phyloP scores from a whole-genome alignment of 1,140 invertebrate species.

The Ceratitis capitata region DNA sequence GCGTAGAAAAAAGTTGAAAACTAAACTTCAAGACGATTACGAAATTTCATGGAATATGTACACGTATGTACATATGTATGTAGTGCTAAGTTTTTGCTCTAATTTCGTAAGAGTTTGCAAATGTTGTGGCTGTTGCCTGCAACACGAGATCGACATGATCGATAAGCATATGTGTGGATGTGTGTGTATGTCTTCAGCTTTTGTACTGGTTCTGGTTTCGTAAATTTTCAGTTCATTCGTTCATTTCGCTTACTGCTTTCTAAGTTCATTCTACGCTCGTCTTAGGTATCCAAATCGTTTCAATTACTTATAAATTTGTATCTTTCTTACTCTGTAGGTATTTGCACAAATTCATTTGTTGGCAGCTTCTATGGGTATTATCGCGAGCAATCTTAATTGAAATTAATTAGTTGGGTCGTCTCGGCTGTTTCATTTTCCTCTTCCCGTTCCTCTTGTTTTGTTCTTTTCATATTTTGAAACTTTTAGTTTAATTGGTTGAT shows the following conservation, averaged over 20 bases:
- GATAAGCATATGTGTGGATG: too few relatives aligned
- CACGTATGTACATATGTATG: too few relatives aligned
- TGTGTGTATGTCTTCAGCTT: too few relatives aligned
- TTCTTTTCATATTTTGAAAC: not conserved
- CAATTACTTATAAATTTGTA: not conserved
- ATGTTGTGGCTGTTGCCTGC: not conserved
- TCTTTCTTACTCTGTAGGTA: not conserved
- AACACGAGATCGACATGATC: not conserved
- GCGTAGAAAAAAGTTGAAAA: not conserved
- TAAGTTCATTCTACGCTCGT: not conserved
- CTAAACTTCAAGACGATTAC: not conserved
- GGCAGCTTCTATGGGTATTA: not conserved
- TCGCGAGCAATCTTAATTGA: slow-evolving; percentile 24
- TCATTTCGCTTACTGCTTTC: not conserved
- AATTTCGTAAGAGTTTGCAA: not conserved
- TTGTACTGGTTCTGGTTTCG: not conserved
- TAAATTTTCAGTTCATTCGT: not conserved
- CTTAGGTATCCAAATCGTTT: not conserved
- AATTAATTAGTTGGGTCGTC: slow-evolving; percentile 19
- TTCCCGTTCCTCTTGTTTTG: not conserved
- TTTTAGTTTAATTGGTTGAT: not conserved
- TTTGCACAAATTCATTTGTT: not conserved
- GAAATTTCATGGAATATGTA: slow-evolving; percentile 1
- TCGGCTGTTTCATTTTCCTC: not conserved
- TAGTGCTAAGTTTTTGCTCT: not conserved